Conservation (phyloP, 2,888 invertebrate genomes). For the Serrognathus titanus region DNA sequence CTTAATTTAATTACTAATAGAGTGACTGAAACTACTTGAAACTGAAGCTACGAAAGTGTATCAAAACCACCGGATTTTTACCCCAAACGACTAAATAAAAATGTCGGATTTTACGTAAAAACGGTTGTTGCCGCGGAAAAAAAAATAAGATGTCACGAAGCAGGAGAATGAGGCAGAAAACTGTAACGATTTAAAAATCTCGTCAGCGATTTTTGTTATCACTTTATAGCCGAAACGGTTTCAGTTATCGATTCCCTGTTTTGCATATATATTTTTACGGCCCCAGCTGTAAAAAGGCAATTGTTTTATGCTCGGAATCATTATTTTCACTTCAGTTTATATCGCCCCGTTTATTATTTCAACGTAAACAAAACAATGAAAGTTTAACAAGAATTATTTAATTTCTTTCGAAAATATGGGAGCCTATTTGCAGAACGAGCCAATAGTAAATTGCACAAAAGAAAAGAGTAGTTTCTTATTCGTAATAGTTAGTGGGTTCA, state of each 20-base stretch:
- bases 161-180: neutral
- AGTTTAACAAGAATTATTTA: neutral
- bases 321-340: neutral
- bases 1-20: too few species aligned
- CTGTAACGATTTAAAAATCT: neutral
- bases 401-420: neutral
- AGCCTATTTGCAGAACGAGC: neutral
- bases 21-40: too few species aligned
- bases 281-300: neutral
- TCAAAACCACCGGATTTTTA: too few species aligned
- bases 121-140: too few species aligned
- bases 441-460: neutral
- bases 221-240: neutral
- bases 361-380: neutral
- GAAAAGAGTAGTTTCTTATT: neutral
- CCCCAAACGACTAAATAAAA: too few species aligned
- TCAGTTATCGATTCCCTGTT: conserved; percentile 2
- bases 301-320: neutral
- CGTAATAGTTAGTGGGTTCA: neutral
- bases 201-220: neutral
- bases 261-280: conserved; percentile 1
- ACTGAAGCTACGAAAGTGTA: too few species aligned
- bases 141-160: neutral
- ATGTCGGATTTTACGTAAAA: too few species aligned
- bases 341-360: neutral